A percentile compares a stretch with the other conserved stretches of the same genome.
phyloP scores from a whole-genome alignment of 2,797 vertebrate species.

The Acipenser ruthenus region DNA sequence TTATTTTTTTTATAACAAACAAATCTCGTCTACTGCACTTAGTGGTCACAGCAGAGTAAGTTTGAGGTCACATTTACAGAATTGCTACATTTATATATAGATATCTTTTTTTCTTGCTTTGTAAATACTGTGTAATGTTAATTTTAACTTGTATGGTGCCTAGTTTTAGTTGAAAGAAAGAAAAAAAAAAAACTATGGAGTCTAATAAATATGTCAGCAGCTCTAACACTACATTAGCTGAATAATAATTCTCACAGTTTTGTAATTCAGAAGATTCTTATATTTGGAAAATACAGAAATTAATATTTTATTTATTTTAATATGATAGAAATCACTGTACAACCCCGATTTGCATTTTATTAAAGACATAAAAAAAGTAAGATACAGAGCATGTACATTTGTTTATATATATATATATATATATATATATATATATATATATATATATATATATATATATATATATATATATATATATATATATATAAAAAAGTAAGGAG shows the following conservation, averaged over 20 bases:
- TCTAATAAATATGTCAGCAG: constrained; percentile 15
- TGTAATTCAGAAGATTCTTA: constrained; percentile 76
- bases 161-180: constrained; percentile 37
- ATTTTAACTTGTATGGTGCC: constrained; percentile 27
- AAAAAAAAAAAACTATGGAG: constrained; percentile 26
- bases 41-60: neutral
- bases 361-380: constrained; percentile 19
- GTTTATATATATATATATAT: too few species aligned
- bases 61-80: neutral
- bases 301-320: constrained; percentile 82
- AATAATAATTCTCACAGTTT: constrained; percentile 59
- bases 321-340: constrained; percentile 74
- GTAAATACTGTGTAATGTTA: constrained; percentile 42
- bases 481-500: too few species aligned
- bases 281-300: constrained; percentile 60
- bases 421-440: too few species aligned
- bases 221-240: constrained; percentile 29
- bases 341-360: constrained; percentile 65
- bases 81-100: neutral
- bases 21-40: neutral
- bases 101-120: constrained; percentile 35
- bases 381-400: too few species aligned
- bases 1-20: neutral
- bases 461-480: too few species aligned
- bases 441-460: too few species aligned